phyloP scores from a whole-genome alignment of 2,113 vertebrate genomes.

The Phoenicopterus ruber region DNA sequence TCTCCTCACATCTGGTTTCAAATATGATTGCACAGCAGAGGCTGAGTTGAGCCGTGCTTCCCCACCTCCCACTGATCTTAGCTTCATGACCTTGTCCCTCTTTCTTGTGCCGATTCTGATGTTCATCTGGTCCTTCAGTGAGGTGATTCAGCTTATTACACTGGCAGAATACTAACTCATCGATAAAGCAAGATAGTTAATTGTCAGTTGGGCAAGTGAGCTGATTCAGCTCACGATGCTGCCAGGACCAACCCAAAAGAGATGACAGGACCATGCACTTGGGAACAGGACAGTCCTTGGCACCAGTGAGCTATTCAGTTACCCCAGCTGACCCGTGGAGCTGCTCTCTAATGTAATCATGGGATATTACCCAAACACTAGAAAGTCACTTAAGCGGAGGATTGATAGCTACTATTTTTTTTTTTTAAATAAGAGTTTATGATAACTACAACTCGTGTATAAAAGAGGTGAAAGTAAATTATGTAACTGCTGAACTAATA shows the following conservation, averaged over 20 bases:
- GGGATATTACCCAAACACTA: background rate
- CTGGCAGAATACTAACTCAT: background rate
- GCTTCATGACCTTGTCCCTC: background rate
- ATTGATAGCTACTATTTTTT: background rate
- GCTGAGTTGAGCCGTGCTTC: background rate
- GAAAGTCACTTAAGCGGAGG: background rate
- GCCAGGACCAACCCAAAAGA: background rate
- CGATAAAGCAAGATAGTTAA: background rate
- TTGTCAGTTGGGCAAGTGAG: background rate
- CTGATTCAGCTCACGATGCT: background rate
- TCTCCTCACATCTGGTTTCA: background rate
- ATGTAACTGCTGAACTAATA: constrained; percentile 4
- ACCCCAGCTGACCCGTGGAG: background rate
- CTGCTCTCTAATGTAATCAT: background rate
- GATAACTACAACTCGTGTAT: background rate
- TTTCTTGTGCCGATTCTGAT: background rate
- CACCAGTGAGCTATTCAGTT: background rate
- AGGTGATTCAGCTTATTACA: background rate
- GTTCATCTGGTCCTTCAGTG: background rate
- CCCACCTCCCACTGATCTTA: background rate
- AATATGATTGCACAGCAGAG: background rate
- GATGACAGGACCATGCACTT: background rate
- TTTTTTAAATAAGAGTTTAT: background rate
- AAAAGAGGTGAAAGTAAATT: background rate
- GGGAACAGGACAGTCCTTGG: background rate